Base-by-base conservation (phyloP, 1,140 invertebrate species). In the Sycophila sp. region DNA sequence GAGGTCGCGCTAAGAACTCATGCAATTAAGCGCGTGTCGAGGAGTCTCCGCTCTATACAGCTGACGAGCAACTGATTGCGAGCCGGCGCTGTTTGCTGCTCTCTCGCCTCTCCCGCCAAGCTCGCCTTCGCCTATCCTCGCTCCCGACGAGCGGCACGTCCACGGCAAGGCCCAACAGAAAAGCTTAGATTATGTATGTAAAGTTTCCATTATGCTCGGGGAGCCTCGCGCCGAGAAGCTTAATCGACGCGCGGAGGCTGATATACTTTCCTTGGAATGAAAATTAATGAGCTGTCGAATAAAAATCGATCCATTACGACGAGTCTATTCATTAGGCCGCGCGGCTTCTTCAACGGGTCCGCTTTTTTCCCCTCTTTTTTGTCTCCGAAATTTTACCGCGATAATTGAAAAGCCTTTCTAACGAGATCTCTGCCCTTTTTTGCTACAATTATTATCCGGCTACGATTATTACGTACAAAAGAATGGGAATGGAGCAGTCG, bases 211-310 rank as follows among this genome's bases (percentile, higher is more conserved):
- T 58, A 49, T 59, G 19, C 51, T 13, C 5, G 7, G n/a, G n/a
- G n/a, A n/a, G n/a, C n/a, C n/a, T n/a, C n/a, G n/a, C n/a, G 3
- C 15, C 7, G 17, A 19, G 51, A 30, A 4, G 51, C 51, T 55
- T 55, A 55, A 55, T 55, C 51, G 51, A 55, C 15, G 15, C 11
- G 7, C 51, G 28, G 28, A 38, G 7, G 63, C 38, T 55, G 63
- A 55, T 65, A 55, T 42, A 65, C 28, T 67, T 67, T 58, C 40
- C 38, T 45, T 7, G 15, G 24, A 59, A 68, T 68, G 13, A 49
- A 49, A 68, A 68, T 47, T 36, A 59, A 68, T 68, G 30, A 68
- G 55, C 19, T 68, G 24, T 49, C 30, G 30, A 68, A 68, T 68
- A 51, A 36, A 68, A 68, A 38, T 59, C 19, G n/a, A 58, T 67